Base-by-base conservation (phyloP, 2,888 invertebrate species). In the Stramonita haemastoma region DNA sequence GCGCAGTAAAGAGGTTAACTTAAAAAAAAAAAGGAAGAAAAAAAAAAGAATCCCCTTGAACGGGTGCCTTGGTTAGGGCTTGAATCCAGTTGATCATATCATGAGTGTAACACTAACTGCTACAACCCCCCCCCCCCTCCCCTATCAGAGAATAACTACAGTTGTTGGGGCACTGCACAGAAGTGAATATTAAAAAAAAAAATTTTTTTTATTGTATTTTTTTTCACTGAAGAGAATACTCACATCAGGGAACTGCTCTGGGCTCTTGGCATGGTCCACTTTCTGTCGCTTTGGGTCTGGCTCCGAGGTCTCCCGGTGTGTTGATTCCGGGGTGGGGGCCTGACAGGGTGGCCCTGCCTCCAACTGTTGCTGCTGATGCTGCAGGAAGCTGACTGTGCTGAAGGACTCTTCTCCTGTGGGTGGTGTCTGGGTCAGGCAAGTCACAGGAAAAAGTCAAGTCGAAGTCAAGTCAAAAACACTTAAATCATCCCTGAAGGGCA, bases 211-310 rank as follows among this genome's bases (percentile, higher is more conserved):
- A n/a, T n/a, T n/a, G n/a, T n/a, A n/a, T n/a, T n/a, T n/a, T n/a
- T n/a, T n/a, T n/a, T n/a, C n/a, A n/a, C 13, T 26, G n/a, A 77
- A 81, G 81, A 36, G 11, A 83, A 19, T 46, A 83, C 84, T 85
- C 70, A 86, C 86, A 26, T n/a, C n/a, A n/a, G 2, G 17, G 6
- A 19, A n/a, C 70, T 87, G 73, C 11, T 32, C 87, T 6, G n/a
- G 19, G 34, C 19, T 36, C 22, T 26, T 36, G 66, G 46, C 4
- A n/a, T 66, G n/a, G 17, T 81, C 83, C 56, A n/a, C 32, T 29
- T 83, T 81, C 36, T 88, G 88, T 83, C 88, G 57, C 32, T 88
- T 88, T 22, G 60, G 26, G 26, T n/a, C 36, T 15, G 88, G 88
- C 1, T 66, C 83, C 36, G 81, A 83, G 19, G 88, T 4, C 1